These are phyloP conservation scores for Neodontobutis hainanensis DNA, from an alignment of 2,113 vertebrate genomes.

Conservation along the genomic window DNA sequence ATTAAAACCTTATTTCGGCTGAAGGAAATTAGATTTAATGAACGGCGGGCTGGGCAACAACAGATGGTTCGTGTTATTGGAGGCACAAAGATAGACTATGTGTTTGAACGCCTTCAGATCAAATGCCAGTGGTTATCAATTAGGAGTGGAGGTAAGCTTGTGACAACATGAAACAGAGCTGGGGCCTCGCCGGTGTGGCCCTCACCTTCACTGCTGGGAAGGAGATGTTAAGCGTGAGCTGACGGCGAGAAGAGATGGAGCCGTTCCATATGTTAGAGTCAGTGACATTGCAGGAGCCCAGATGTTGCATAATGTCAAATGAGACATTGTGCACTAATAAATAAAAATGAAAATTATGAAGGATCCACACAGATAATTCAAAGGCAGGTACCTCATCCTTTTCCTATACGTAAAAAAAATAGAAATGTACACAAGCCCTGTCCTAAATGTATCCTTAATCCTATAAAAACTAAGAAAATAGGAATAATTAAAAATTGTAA, in stretches of 20 bases:
- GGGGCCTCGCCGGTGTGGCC: slow-evolving; percentile 30
- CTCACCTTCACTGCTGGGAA: slow-evolving; percentile 51
- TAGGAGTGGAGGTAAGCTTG: slow-evolving; percentile 69
- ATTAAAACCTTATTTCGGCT: slow-evolving; percentile 76
- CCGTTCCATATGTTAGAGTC: slow-evolving; percentile 49
- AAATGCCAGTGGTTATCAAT: slow-evolving; percentile 80
- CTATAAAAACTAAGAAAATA: slow-evolving; percentile 77
- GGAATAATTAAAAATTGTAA: slow-evolving; percentile 78
- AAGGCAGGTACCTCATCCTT: slow-evolving; percentile 12
- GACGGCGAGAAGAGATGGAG: slow-evolving; percentile 11
- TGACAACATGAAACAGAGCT: slow-evolving; percentile 61
- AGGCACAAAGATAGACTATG: slow-evolving; percentile 75
- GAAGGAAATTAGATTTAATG: slow-evolving; percentile 78
- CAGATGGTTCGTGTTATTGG: slow-evolving; percentile 80
- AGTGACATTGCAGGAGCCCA: slow-evolving; percentile 36
- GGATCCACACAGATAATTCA: background rate
- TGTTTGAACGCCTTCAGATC: slow-evolving; percentile 80
- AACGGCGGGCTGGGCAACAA: slow-evolving; percentile 72
- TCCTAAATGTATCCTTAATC: slow-evolving; percentile 78
- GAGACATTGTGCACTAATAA: slow-evolving; percentile 18
- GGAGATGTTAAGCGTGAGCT: slow-evolving; percentile 33
- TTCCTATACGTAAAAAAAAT: slow-evolving; percentile 42
- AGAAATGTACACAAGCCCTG: slow-evolving; percentile 49
- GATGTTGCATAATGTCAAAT: slow-evolving; percentile 57
- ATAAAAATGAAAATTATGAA: slow-evolving; percentile 25